Evolutionary conservation across 2,113 vertebrate species (phyloP).

Genomic region (Mormyrus lacerda): DNA sequence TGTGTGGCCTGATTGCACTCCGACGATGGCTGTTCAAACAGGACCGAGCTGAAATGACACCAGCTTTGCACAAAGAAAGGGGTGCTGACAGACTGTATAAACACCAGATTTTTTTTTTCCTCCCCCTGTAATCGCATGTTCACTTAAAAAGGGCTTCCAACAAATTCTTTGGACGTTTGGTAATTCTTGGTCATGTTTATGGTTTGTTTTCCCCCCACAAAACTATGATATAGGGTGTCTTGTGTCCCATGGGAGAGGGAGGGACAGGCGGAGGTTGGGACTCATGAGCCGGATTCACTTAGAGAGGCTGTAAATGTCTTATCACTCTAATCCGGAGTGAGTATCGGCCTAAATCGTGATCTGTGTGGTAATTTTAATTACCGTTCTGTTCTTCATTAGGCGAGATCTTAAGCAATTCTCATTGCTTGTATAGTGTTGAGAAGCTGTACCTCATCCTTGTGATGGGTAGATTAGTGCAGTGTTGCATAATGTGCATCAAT

Average conservation of each 20-base stretch:
- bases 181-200: slow-evolving; percentile 40
- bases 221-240: slow-evolving; percentile 35
- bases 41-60: slow-evolving; percentile 51
- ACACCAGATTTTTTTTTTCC: slow-evolving; percentile 40
- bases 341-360: neutral
- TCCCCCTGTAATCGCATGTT: slow-evolving; percentile 46
- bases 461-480: neutral
- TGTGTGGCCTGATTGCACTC: slow-evolving; percentile 38
- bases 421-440: neutral
- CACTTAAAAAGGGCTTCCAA: slow-evolving; percentile 51
- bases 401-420: neutral
- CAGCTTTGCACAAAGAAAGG: slow-evolving; percentile 36
- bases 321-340: neutral
- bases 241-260: slow-evolving; percentile 24
- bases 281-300: slow-evolving; percentile 11
- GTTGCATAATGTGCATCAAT: neutral
- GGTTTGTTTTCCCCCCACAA: slow-evolving; percentile 35
- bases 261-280: neutral
- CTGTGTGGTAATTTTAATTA: neutral
- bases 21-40: slow-evolving; percentile 47
- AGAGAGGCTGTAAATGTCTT: neutral
- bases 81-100: slow-evolving; percentile 54
- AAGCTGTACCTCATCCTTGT: neutral
- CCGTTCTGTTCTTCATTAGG: neutral
- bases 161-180: slow-evolving; percentile 49